phyloP scores from a whole-genome alignment of 2,888 invertebrate genomes.

The Priocnemis perturbator region DNA sequence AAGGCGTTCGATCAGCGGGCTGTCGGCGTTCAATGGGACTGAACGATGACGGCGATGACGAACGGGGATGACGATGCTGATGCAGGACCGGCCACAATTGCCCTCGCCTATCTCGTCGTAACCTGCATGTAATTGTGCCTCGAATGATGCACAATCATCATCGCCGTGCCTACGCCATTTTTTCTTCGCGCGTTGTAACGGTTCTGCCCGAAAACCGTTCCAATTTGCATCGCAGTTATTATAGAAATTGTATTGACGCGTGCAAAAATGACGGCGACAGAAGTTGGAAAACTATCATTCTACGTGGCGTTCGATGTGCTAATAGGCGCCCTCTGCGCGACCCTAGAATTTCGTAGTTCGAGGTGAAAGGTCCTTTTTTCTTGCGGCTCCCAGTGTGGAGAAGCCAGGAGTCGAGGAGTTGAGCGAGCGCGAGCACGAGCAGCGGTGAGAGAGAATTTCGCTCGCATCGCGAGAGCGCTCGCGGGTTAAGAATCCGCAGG shows the following conservation, averaged over 20 bases:
- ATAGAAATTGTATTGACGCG: too few relatives aligned
- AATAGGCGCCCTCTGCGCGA: too few relatives aligned
- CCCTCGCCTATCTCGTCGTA: slow-evolving; percentile 18
- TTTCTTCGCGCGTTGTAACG: too few relatives aligned
- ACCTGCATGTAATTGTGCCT: slow-evolving; percentile 23
- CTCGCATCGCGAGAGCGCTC: slow-evolving; percentile 10
- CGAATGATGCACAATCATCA: slow-evolving; percentile 67
- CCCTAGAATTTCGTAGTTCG: too few relatives aligned
- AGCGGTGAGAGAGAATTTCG: too few relatives aligned
- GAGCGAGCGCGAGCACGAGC: slow-evolving; percentile 13
- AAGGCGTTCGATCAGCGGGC: slow-evolving; percentile 48
- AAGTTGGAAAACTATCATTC: too few relatives aligned
- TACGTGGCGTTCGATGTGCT: too few relatives aligned
- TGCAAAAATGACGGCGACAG: too few relatives aligned
- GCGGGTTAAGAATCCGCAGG: slow-evolving; percentile 11
- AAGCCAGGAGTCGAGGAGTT: neutral
- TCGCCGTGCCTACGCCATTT: slow-evolving; percentile 45
- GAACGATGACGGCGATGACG: slow-evolving; percentile 30
- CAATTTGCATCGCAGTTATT: too few relatives aligned
- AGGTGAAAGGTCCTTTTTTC: too few relatives aligned
- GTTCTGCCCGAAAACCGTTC: too few relatives aligned
- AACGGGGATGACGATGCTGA: slow-evolving; percentile 46
- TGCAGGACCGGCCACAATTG: slow-evolving; percentile 3
- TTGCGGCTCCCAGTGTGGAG: too few relatives aligned
- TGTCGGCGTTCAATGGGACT: slow-evolving; percentile 16